These are phyloP conservation scores for Chironomus tepperi DNA, from an alignment of 1,140 invertebrate species.

Conservation along the genomic window DNA sequence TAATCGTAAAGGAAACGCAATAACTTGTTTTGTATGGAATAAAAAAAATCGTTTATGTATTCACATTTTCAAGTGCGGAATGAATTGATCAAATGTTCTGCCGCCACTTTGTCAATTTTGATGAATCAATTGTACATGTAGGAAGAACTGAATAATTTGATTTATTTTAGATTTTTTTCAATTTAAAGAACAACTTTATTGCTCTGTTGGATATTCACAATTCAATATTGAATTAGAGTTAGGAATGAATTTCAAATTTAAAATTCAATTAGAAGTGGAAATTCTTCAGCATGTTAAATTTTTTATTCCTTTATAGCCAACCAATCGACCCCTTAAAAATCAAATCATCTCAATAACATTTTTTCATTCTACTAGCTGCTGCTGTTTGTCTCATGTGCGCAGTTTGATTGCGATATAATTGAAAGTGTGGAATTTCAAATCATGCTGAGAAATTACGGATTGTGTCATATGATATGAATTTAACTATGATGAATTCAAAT, in stretches of 20 bases:
- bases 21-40: too few relatives aligned
- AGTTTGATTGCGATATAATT: conserved; percentile 21
- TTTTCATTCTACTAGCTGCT: too few relatives aligned
- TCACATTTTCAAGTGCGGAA: background rate
- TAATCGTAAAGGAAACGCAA: too few relatives aligned
- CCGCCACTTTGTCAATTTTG: conserved; percentile 1
- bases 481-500: too few relatives aligned
- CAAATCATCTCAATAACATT: background rate
- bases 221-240: background rate
- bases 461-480: too few relatives aligned
- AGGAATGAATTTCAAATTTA: background rate
- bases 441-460: background rate
- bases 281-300: background rate
- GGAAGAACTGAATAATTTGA: background rate
- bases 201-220: background rate
- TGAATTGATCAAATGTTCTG: background rate
- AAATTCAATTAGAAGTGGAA: background rate
- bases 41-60: background rate
- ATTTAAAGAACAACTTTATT: background rate
- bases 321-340: background rate
- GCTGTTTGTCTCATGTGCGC: background rate
- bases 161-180: conserved; percentile 17
- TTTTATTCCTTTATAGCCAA: background rate
- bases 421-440: conserved; percentile 23
- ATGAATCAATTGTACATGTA: background rate